Evolutionary conservation across 1,140 invertebrate genomes (phyloP), one percentile per base, ranked within the genome.

Genomic region (Holotrichia oblita): DNA sequence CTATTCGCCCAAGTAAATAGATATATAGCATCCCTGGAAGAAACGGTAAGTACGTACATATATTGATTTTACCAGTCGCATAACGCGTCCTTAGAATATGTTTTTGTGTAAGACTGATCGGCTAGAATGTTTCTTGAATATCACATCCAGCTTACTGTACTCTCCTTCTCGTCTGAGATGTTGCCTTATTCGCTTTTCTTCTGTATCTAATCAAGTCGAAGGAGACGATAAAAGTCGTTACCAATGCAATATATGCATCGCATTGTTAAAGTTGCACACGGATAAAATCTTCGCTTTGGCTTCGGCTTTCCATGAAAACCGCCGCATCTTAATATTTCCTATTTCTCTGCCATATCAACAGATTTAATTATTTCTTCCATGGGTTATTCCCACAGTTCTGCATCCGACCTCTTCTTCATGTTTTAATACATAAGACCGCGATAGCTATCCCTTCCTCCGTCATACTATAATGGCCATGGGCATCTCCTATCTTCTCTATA

Each of bases 281-380:
- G 14, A 55, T 17, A 55, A 17, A 14, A 17, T 44, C 42, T 9
- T 44, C 14, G 42, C 17, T 17, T 55, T 55, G 48, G 48, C 48
- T 55, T 7, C 14, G 48, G 12, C 17, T 17, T 17, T 55, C 48
- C 3, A 44, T 9, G 42, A 44, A 44, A n/a, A 55, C 48, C 14
- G n/a, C 48, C 48, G 48, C 48, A 55, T 44, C 42, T 14, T 14
- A 44, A 10, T 14, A 10, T 44, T 44, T 44, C 14, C 42, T 10
- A 9, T 55, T 17, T 55, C 14, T 17, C 17, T 17, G 14, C 14
- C 48, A 17, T 17, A 55, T 55, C 48, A 14, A 17, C 48, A 55
- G 48, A 55, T 55, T 55, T 55, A 55, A 55, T 55, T 55, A 55
- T 55, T 55, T 55, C 48, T 55, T 55, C 48, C 17, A 55, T 7